A percentile compares a stretch with the other conserved stretches of the same genome.
Evolutionary conservation across 2,888 invertebrate genomes (phyloP).

Genomic region (Stegana nigrithorax): DNA sequence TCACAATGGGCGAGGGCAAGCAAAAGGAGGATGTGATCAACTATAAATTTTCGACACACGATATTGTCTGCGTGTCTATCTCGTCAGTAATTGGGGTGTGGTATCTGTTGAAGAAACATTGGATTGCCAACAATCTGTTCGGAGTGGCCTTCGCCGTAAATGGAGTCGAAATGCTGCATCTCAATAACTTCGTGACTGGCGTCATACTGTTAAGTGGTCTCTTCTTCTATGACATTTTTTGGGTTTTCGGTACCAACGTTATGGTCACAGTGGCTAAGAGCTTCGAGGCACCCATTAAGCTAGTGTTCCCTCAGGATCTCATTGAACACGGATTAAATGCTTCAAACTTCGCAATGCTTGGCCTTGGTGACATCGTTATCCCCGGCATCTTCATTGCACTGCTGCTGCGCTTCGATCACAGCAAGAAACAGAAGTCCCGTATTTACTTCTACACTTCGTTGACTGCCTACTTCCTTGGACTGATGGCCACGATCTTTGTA

Average conservation of each 20-base stretch:
- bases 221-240: slow-evolving; percentile 99
- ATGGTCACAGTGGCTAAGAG: slow-evolving; percentile 99
- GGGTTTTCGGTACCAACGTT: slow-evolving; percentile 99
- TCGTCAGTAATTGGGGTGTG: slow-evolving; percentile 90
- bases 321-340: slow-evolving; percentile 90
- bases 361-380: slow-evolving; percentile 98
- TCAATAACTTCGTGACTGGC: slow-evolving; percentile 95
- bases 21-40: slow-evolving; percentile 80
- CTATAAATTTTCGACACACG: slow-evolving; percentile 93
- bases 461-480: slow-evolving; percentile 91
- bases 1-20: slow-evolving; percentile 83
- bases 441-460: slow-evolving; percentile 93
- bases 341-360: slow-evolving; percentile 98
- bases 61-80: slow-evolving; percentile 86
- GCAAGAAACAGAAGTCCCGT: slow-evolving; percentile 83
- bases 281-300: slow-evolving; percentile 98
- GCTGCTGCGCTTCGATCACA: slow-evolving; percentile 93
- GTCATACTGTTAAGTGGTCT: slow-evolving; percentile 95
- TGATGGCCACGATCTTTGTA: slow-evolving; percentile 93
- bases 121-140: slow-evolving; percentile 99
- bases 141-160: slow-evolving; percentile 98
- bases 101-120: slow-evolving; percentile 97
- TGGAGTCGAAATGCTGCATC: slow-evolving; percentile 95
- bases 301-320: slow-evolving; percentile 99
- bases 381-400: slow-evolving; percentile 99